Evolutionary conservation across 2,888 invertebrate genomes (phyloP), one percentile per base, ranked within the genome.

Genomic region (Trilocha varians): DNA sequence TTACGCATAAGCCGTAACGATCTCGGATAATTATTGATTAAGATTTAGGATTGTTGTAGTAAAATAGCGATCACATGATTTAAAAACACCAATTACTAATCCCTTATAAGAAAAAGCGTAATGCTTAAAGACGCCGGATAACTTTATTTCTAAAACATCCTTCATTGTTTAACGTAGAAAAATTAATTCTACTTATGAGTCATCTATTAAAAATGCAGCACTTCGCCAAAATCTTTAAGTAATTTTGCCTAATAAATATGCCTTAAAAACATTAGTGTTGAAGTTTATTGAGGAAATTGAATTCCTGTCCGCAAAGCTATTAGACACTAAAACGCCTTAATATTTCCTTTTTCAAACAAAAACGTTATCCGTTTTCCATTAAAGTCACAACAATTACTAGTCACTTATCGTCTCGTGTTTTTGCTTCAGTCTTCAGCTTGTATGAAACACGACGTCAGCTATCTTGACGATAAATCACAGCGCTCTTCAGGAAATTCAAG

Each of bases 381-480:
- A 13, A 34, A 40, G 39, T 40, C 38, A 44, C 38, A 42, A 67
- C 70, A 73, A 73, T 75, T 70, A 68, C 50, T 53, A 53, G 55
- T 60, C 55, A 61, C 62, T 69, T 67, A 65, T 57, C 59, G 57
- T 33, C 17, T 41, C 51, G 46, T 53, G 25, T 73, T 74, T 73
- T 71, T 63, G 50, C 48, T 41, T 50, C 49, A 18, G 34, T 42
- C 35, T 52, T 56, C 53, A 45, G 50, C 49, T 50, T 50, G 51
- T 65, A 64, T 74, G 73, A 78, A 65, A 72, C 78, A 78, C 78
- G 74, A 74, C 62, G 65, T 69, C 65, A 70, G 67, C 65, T 66
- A 70, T 72, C 71, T 66, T 52, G 49, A 53, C 58, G 51, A 78
- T 79, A 77, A 79, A 78, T 78, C 69, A 68, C 58, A 42, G 56